Percentiles rank a stretch among this genome's conserved stretches.
These are phyloP conservation scores for Meriones psammophilus DNA, from an alignment of 2,797 vertebrate genomes.

Conservation along the genomic window DNA sequence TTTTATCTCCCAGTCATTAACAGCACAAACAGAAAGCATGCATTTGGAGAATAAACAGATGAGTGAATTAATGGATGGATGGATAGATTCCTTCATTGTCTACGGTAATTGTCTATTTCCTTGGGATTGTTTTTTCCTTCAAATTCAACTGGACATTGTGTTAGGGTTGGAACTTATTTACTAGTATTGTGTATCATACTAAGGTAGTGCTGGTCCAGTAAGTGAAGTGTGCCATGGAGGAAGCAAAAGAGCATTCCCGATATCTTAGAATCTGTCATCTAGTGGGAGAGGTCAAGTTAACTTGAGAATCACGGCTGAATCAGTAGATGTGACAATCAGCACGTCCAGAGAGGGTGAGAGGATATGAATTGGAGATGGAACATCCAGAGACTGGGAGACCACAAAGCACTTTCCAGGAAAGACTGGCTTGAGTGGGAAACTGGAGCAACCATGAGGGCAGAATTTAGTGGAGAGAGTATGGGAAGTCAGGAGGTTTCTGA, in stretches of 20 bases:
- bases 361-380: too few species aligned
- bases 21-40: background rate
- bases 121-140: background rate
- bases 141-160: background rate
- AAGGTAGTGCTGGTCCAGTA: background rate
- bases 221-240: background rate
- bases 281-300: background rate
- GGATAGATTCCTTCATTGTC: too few species aligned
- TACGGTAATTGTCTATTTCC: background rate
- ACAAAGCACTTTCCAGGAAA: background rate
- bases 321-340: background rate
- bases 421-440: background rate
- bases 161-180: background rate
- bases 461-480: background rate
- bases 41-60: background rate
- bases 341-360: background rate
- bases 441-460: background rate
- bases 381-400: background rate
- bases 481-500: constrained; percentile 5
- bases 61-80: background rate
- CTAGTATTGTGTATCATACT: background rate
- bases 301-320: background rate
- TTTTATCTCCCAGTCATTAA: background rate
- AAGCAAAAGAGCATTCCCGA: background rate
- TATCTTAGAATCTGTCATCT: background rate